Conservation (phyloP, 2,797 vertebrate species). For the Anolis apletophallus region DNA sequence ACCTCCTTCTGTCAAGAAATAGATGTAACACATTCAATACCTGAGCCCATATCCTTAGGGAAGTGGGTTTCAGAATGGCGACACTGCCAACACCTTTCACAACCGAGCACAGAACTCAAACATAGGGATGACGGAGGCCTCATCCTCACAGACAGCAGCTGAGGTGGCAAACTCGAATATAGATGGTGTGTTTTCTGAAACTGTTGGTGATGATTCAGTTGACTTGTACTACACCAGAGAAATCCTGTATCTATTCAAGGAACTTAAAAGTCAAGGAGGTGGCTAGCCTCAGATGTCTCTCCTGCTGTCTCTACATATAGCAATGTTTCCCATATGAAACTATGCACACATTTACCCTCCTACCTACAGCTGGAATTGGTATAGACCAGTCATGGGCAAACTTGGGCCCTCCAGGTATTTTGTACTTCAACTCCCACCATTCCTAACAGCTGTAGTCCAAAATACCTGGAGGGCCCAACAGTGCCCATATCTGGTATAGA, state of each 20-base stretch:
- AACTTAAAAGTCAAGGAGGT: background rate
- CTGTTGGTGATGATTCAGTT: background rate
- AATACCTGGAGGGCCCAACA: no score
- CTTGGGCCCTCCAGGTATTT: no score
- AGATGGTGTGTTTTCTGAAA: background rate
- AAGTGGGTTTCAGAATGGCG: background rate
- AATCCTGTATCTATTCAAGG: background rate
- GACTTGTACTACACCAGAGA: background rate
- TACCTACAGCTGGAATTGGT: background rate
- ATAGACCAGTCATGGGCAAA: background rate
- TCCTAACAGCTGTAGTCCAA: no score
- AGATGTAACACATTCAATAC: constrained; percentile 53
- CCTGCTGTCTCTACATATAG: background rate
- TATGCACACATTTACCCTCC: background rate
- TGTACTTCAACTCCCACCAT: no score
- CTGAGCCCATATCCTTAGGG: background rate
- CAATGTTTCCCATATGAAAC: background rate
- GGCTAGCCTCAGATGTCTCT: background rate
- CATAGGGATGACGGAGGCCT: background rate
- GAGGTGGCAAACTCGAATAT: background rate
- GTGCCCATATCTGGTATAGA: background rate
- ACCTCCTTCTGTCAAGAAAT: constrained; percentile 79
- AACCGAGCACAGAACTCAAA: background rate
- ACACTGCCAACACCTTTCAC: background rate
- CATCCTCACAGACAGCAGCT: background rate